A percentile compares a stretch with the other conserved stretches of the same genome.
Conservation (phyloP, 2,888 invertebrate species). For the Xanthorhoe spadicearia region DNA sequence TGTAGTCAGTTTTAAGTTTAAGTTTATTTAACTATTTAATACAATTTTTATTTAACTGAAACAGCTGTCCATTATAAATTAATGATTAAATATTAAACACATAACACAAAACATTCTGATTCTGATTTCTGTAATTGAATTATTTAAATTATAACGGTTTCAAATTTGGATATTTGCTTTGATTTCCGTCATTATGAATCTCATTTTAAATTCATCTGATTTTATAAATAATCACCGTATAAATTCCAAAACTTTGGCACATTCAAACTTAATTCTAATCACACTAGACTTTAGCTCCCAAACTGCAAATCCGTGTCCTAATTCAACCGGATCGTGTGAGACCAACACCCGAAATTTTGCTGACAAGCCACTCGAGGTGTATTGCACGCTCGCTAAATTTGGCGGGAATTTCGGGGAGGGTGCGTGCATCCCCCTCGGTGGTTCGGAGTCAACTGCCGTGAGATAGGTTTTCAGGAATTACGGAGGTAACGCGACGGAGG, state of each 20-base stretch:
- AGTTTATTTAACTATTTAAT: no score
- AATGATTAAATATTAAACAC: no score
- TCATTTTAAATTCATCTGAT: no score
- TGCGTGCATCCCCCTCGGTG: conserved; percentile 34
- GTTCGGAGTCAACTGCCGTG: conserved; percentile 37
- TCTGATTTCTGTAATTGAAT: no score
- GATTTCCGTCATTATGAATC: no score
- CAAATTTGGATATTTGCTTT: no score
- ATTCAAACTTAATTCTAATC: neutral
- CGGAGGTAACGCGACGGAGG: neutral
- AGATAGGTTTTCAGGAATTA: neutral
- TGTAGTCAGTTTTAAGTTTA: no score
- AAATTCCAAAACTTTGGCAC: neutral
- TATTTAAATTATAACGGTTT: no score
- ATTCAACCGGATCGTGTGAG: neutral
- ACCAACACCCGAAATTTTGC: conserved; percentile 8
- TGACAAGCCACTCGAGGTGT: conserved; percentile 12
- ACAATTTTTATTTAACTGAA: no score
- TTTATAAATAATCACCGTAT: neutral
- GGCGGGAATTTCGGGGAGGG: conserved; percentile 36
- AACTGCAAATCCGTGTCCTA: conserved; percentile 11
- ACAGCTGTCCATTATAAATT: no score
- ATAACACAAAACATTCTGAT: no score
- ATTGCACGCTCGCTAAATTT: conserved; percentile 33
- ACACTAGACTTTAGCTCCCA: neutral